Conservation (phyloP, 2,888 invertebrate genomes). For the Eudemis profundana region DNA sequence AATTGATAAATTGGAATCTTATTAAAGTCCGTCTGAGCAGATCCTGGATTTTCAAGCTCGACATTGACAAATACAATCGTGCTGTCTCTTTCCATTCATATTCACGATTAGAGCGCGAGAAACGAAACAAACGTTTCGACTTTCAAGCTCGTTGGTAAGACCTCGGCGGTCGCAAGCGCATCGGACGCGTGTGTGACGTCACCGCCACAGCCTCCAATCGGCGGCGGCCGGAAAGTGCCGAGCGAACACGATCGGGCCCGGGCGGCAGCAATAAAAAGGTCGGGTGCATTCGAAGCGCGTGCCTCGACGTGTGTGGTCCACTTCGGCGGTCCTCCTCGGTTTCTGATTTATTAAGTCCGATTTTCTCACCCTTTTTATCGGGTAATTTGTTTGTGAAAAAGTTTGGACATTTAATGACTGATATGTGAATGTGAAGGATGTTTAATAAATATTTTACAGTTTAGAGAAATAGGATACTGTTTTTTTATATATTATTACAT, state of each 20-base stretch:
- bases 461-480: not conserved
- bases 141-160: not conserved
- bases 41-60: constrained; percentile 10
- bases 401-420: constrained; percentile 32
- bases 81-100: constrained; percentile 24
- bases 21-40: constrained; percentile 78
- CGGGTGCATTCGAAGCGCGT: constrained; percentile 89
- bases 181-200: constrained; percentile 65
- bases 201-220: constrained; percentile 70
- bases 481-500: too few species aligned
- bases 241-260: constrained; percentile 68
- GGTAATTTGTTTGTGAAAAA: constrained; percentile 37
- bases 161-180: constrained; percentile 61
- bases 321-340: constrained; percentile 80
- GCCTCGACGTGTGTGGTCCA: constrained; percentile 91
- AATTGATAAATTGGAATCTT: constrained; percentile 90
- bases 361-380: constrained; percentile 74
- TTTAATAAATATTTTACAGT: not conserved
- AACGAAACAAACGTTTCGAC: constrained; percentile 9
- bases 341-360: constrained; percentile 80
- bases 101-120: not conserved
- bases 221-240: constrained; percentile 76
- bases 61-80: constrained; percentile 2
- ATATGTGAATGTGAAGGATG: too few species aligned
- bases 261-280: constrained; percentile 77